Percentiles rank a stretch among this genome's conserved stretches.
Conservation (phyloP, 1,140 invertebrate species). For the Diprion similis region DNA sequence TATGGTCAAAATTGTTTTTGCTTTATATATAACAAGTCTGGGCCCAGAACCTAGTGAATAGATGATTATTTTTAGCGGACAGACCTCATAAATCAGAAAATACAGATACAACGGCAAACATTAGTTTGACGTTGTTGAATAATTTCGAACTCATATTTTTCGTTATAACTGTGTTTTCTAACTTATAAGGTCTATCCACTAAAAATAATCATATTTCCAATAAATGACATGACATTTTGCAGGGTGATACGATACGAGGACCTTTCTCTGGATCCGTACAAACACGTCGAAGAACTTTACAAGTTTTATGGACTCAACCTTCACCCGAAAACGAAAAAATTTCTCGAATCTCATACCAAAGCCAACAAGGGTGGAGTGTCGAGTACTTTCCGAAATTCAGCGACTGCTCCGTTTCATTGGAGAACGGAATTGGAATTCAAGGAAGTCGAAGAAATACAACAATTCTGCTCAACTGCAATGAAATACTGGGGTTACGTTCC, state of each 20-base stretch:
- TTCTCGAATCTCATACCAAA: conserved; percentile 84
- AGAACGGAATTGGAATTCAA: conserved; percentile 74
- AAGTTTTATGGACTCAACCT: conserved; percentile 79
- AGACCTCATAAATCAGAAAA: too few species aligned
- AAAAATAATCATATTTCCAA: too few species aligned
- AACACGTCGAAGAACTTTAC: conserved; percentile 73
- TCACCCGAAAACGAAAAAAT: conserved; percentile 72
- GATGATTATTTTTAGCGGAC: too few species aligned
- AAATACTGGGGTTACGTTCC: conserved; percentile 77
- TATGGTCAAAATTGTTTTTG: too few species aligned
- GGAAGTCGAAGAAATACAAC: conserved; percentile 72
- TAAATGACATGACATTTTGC: conserved; percentile 31
- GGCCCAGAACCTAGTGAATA: too few species aligned
- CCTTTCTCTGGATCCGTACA: conserved; percentile 79
- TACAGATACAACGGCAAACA: too few species aligned
- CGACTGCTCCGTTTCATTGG: conserved; percentile 85
- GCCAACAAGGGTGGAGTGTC: conserved; percentile 81
- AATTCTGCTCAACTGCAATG: conserved; percentile 76
- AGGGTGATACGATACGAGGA: conserved; percentile 87
- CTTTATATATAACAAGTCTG: too few species aligned
- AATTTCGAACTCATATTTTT: too few species aligned
- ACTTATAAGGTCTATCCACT: too few species aligned
- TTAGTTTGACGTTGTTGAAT: too few species aligned
- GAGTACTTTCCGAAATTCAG: conserved; percentile 84
- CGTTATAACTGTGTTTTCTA: too few species aligned